A percentile compares a stretch with the other conserved stretches of the same genome.
Conservation (phyloP, 2,888 invertebrate genomes). For the Hyalella azteca region DNA sequence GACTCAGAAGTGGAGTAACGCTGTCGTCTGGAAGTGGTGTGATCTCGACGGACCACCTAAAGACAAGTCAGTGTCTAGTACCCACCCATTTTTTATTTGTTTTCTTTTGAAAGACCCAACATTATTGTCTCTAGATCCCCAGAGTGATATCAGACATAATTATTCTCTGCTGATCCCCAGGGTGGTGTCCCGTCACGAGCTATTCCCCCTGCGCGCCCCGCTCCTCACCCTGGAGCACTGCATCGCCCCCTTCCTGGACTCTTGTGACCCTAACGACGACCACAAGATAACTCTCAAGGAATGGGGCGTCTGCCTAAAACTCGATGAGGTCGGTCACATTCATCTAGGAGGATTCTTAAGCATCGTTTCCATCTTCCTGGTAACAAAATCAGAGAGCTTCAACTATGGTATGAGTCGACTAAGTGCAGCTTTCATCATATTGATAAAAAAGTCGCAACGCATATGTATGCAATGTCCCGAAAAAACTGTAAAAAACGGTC, state of each 20-base stretch:
- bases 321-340: slow-evolving; percentile 62
- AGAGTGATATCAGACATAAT: not conserved
- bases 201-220: slow-evolving; percentile 94
- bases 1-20: slow-evolving; percentile 85
- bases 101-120: too few relatives aligned
- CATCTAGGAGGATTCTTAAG: not conserved
- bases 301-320: slow-evolving; percentile 80
- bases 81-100: too few relatives aligned
- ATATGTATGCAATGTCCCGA: too few relatives aligned
- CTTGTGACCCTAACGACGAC: slow-evolving; percentile 86
- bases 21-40: slow-evolving; percentile 98
- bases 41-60: slow-evolving; percentile 92
- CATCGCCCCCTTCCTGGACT: slow-evolving; percentile 93
- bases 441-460: too few relatives aligned
- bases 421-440: too few relatives aligned
- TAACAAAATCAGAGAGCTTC: too few relatives aligned
- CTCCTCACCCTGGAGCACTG: slow-evolving; percentile 96
- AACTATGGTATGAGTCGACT: too few relatives aligned
- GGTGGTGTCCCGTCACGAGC: slow-evolving; percentile 87
- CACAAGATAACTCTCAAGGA: slow-evolving; percentile 89
- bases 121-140: not conserved
- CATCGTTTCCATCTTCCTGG: not conserved
- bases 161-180: slow-evolving; percentile 62
- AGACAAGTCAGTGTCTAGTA: slow-evolving; percentile 70
- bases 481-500: too few relatives aligned